Evolutionary conservation across 2,113 vertebrate genomes (phyloP).

Genomic region (Eptatretus burgeri): DNA sequence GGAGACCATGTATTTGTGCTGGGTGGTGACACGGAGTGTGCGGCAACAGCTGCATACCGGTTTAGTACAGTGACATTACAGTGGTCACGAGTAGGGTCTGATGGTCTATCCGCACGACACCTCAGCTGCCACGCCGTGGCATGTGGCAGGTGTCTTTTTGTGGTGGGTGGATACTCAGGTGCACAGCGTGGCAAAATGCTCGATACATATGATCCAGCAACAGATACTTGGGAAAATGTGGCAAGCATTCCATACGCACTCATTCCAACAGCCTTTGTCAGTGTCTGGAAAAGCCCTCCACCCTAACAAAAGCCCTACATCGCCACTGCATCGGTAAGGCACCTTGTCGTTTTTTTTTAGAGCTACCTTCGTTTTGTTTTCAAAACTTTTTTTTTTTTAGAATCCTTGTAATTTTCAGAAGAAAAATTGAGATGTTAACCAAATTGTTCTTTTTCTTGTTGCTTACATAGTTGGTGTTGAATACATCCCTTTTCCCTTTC

Average conservation of each 20-base stretch:
- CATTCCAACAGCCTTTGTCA: conserved; percentile 42
- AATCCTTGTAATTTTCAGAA: too few relatives aligned
- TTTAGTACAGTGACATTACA: conserved; percentile 44
- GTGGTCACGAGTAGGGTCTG: conserved; percentile 38
- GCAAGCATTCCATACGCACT: conserved; percentile 39
- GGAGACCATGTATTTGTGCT: conserved; percentile 36
- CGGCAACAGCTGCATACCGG: conserved; percentile 34
- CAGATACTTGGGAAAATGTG: conserved; percentile 37
- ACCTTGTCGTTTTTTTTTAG: too few relatives aligned
- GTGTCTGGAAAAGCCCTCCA: conserved; percentile 43
- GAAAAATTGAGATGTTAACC: too few relatives aligned
- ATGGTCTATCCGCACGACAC: conserved; percentile 20
- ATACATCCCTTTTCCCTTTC: too few relatives aligned
- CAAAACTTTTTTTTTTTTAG: too few relatives aligned
- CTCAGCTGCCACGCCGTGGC: conserved; percentile 43
- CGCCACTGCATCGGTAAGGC: too few relatives aligned
- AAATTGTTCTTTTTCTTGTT: too few relatives aligned
- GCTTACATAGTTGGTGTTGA: too few relatives aligned
- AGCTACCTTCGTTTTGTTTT: too few relatives aligned
- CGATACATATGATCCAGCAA: conserved; percentile 38
- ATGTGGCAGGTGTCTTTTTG: conserved; percentile 33
- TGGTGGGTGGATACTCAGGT: conserved; percentile 39
- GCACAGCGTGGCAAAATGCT: conserved; percentile 36
- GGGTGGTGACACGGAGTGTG: conserved; percentile 37
- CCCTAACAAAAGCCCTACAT: conserved; percentile 14